phyloP scores from a whole-genome alignment of 2,797 vertebrate species.

The Alfaro cultratus region DNA sequence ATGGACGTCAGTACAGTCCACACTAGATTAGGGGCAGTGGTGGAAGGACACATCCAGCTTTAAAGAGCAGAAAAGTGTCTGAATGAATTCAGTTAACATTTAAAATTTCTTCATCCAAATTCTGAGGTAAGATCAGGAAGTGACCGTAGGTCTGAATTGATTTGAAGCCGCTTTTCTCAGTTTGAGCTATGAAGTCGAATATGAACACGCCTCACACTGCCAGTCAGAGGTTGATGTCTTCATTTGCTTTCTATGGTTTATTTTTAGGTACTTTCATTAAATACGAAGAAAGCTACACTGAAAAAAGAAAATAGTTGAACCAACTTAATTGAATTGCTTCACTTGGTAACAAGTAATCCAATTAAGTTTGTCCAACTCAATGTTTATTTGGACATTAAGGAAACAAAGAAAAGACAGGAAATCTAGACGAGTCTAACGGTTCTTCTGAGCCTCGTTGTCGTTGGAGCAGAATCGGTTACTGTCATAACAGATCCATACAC shows the following conservation, averaged over 20 bases:
- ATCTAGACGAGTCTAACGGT: background rate
- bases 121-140: background rate
- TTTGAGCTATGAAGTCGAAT: background rate
- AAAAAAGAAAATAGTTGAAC: no score
- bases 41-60: background rate
- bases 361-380: no score
- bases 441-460: background rate
- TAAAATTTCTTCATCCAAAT: background rate
- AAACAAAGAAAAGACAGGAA: no score
- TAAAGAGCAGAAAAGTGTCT: background rate
- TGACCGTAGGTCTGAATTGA: background rate
- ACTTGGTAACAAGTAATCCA: no score
- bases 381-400: no score
- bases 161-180: background rate
- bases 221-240: background rate
- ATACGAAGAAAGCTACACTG: background rate
- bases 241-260: background rate
- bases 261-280: background rate
- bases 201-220: background rate
- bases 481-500: constrained; percentile 19
- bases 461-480: background rate
- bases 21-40: background rate
- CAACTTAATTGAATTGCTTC: no score
- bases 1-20: background rate
- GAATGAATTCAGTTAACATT: background rate